Conservation (phyloP, 2,113 vertebrate species). For the Psephotus haematonotus region DNA sequence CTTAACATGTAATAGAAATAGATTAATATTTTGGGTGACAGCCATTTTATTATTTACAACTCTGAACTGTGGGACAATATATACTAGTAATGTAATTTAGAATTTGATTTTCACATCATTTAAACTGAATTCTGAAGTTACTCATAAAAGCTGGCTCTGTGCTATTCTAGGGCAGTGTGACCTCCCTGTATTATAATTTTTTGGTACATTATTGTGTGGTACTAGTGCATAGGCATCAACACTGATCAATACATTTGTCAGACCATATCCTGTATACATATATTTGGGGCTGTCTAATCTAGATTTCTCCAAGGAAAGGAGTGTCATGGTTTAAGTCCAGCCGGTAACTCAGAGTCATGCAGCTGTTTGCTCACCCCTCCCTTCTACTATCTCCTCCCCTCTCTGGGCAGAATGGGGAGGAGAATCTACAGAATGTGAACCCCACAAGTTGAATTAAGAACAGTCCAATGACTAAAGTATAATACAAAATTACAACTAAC, state of each 20-base stretch:
- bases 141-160: neutral
- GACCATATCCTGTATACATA: neutral
- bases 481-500: neutral
- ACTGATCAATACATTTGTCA: neutral
- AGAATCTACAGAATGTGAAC: neutral
- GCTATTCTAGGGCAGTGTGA: neutral
- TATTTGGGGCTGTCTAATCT: neutral
- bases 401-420: neutral
- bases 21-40: neutral
- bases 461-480: neutral
- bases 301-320: neutral
- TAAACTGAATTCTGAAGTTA: neutral
- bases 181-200: neutral
- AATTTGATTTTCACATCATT: neutral
- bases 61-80: neutral
- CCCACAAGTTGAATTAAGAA: neutral
- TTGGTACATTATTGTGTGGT: neutral
- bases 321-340: accelerated
- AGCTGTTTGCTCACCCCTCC: neutral
- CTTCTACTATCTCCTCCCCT: neutral
- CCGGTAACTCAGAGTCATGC: neutral
- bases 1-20: neutral
- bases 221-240: accelerated
- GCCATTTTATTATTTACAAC: neutral
- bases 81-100: neutral